A percentile compares a stretch with the other conserved stretches of the same genome.
Evolutionary conservation across 2,113 vertebrate species (phyloP).

Genomic region (Gallinago paraguaiae): DNA sequence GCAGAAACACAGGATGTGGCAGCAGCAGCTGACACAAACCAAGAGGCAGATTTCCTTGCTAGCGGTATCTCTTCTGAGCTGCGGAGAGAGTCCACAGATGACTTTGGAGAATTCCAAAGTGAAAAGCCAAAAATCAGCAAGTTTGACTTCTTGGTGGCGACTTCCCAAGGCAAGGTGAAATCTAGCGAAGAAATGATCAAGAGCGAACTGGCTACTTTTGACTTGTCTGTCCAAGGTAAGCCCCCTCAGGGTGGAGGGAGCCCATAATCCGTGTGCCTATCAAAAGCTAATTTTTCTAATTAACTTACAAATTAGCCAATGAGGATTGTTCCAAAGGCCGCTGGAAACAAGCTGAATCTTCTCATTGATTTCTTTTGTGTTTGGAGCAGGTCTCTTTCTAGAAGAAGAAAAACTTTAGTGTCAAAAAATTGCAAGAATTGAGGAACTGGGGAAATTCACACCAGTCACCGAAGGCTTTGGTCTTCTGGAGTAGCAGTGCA

Average conservation of each 20-base stretch:
- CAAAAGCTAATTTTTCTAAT: not conserved
- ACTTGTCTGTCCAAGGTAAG: conserved; percentile 97
- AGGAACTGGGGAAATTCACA: not conserved
- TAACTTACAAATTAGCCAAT: not conserved
- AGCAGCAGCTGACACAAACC: not conserved
- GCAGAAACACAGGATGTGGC: conserved; percentile 23
- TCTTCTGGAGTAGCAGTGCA: not conserved
- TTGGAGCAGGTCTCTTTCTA: not conserved
- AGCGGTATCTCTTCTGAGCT: conserved; percentile 13
- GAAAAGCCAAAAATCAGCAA: conserved; percentile 98
- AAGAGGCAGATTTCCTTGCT: conserved; percentile 22
- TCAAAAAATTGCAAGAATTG: not conserved
- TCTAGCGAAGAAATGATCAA: conserved; percentile 99
- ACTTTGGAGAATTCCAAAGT: conserved; percentile 92
- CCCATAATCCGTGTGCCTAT: not conserved
- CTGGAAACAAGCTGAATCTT: not conserved
- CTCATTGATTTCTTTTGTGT: not conserved
- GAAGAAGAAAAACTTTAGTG: not conserved
- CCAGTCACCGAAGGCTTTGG: not conserved
- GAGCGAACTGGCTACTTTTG: conserved; percentile 95
- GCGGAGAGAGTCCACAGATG: conserved; percentile 77
- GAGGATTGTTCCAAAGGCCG: not conserved
- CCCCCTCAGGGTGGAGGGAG: not conserved
- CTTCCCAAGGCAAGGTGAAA: conserved; percentile 91
- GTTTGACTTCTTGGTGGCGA: conserved; percentile 96